Evolutionary conservation across 2,888 invertebrate species (phyloP).

Genomic region (Caenorhabditis sinica): DNA sequence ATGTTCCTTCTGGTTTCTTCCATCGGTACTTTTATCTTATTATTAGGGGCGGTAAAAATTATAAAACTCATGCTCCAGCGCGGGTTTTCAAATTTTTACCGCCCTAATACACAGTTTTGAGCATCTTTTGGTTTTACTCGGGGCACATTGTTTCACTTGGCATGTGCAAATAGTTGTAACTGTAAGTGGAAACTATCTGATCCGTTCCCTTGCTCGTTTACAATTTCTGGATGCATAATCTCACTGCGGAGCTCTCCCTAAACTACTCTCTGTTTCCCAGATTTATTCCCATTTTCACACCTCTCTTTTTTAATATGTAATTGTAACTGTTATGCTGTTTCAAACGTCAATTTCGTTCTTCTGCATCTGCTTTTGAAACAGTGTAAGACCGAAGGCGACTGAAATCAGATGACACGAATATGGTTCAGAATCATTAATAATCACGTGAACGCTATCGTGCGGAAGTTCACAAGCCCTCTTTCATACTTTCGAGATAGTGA

Average conservation of each 20-base stretch:
- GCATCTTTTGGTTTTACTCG: no score
- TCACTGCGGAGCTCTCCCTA: no score
- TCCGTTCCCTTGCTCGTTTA: neutral
- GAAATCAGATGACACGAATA: conserved; percentile 13
- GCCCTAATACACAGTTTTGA: no score
- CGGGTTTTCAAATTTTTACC: no score
- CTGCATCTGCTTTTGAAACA: neutral
- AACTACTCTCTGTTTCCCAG: no score
- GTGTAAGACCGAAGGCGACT: neutral
- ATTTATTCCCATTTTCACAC: neutral
- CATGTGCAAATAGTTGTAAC: neutral
- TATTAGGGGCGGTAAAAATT: no score
- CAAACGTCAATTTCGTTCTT: conserved; percentile 20
- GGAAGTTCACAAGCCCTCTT: conserved; percentile 11
- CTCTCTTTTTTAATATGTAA: no score
- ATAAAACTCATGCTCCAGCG: no score
- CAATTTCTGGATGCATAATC: no score
- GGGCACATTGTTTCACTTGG: neutral
- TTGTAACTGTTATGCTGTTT: neutral
- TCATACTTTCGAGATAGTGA: neutral
- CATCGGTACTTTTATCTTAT: no score
- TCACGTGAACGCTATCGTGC: conserved; percentile 5
- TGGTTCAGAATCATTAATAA: neutral
- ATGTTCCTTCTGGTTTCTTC: no score
- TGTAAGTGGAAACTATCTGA: neutral